Evolutionary conservation across 2,888 invertebrate genomes (phyloP), one percentile per base, ranked within the genome.

Genomic region (Chesias legatella): DNA sequence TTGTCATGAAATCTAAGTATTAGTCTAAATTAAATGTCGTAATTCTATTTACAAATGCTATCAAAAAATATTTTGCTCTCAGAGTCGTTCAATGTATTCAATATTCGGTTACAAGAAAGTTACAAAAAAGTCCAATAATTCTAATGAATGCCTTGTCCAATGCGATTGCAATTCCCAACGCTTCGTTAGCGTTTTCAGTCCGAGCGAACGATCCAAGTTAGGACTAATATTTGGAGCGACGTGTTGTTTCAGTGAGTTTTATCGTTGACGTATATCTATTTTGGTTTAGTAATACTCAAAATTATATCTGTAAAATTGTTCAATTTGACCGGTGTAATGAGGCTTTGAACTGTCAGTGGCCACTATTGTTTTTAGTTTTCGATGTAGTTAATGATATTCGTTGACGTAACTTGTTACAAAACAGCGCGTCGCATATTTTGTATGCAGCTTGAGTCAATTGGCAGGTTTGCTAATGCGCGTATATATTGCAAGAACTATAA

Each of bases 381-480:
- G 4, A 26, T 40, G 9, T 43, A 41, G 33, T 33, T 29, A 40
- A 35, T 42, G 32, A 27, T 48, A 42, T 39, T 33, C 46, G 40
- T 40, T 43, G 34, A 34, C 33, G 37, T 49, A 41, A 43, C 37
- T 13, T 24, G 25, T 44, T 38, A 30, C 39, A 34, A 48, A 51
- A 43, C 49, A 48, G 25, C 49, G 45, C 47, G 51, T 49, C 40
- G 48, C 24, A 17, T 46, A 48, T 47, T 53, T 49, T 51, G 48
- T 56, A 52, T 53, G 51, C 56, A 53, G 56, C 48, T 58, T 53
- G 51, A 55, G 60, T 60, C 64, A 45, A 61, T 61, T 61, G 62
- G 63, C 60, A 58, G 63, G 63, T 56, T 62, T 63, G 60, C 60
- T 34, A 48, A 54, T 52, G 53, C 58, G 55, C 45, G 50, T 47